phyloP scores from a whole-genome alignment of 1,140 invertebrate genomes.

The Drosophila sucinea region DNA sequence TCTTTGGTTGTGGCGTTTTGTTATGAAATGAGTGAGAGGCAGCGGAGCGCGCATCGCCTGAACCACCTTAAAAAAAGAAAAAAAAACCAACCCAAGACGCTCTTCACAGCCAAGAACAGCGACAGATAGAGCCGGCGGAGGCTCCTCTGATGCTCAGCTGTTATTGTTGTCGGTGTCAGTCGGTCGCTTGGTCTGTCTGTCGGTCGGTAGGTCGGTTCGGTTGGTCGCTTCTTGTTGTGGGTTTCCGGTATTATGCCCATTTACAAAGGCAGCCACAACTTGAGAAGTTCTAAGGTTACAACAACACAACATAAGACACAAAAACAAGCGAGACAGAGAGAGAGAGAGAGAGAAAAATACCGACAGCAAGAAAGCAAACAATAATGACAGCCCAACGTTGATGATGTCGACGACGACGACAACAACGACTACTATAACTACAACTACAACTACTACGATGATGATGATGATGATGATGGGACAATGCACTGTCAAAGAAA shows the following conservation, averaged over 20 bases:
- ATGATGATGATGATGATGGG: not conserved
- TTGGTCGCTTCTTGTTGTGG: constrained; percentile 60
- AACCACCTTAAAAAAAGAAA: constrained; percentile 52
- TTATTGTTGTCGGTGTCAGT: constrained; percentile 49
- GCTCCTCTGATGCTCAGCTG: constrained; percentile 47
- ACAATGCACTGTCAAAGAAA: constrained; percentile 12
- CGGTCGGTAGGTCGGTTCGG: constrained; percentile 26
- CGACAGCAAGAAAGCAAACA: constrained; percentile 68
- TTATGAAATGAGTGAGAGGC: constrained; percentile 61
- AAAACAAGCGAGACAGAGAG: constrained; percentile 22
- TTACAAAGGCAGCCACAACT: constrained; percentile 73
- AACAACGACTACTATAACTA: constrained; percentile 33
- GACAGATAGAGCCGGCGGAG: too few species aligned
- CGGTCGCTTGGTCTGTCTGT: constrained; percentile 37
- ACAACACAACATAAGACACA: constrained; percentile 19
- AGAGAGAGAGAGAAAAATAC: constrained; percentile 35
- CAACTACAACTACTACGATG: not conserved
- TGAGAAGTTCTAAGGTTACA: constrained; percentile 77
- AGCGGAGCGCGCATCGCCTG: constrained; percentile 57
- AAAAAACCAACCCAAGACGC: constrained; percentile 1
- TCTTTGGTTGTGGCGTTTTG: constrained; percentile 62
- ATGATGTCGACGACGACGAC: constrained; percentile 33
- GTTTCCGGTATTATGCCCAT: constrained; percentile 79
- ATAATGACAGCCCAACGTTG: constrained; percentile 67
- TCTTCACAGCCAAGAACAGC: not conserved